A percentile compares a stretch with the other conserved stretches of the same genome.
These are phyloP conservation scores for Anguilla pacifica DNA, from an alignment of 2,797 vertebrate genomes.

Conservation along the genomic window DNA sequence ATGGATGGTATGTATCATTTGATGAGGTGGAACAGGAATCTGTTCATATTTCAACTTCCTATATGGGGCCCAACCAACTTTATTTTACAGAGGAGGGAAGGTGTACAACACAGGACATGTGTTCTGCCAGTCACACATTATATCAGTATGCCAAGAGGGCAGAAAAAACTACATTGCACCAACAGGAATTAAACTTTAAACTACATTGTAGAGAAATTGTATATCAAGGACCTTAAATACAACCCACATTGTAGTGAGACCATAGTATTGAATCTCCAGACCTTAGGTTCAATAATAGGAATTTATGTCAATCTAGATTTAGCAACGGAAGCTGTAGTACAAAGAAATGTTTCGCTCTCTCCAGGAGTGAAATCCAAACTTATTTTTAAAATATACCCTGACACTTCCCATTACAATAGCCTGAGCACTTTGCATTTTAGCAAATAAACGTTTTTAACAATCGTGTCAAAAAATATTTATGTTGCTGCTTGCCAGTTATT, in stretches of 20 bases:
- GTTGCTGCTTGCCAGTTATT: too few relatives aligned
- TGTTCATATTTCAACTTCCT: not conserved
- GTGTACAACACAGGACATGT: too few relatives aligned
- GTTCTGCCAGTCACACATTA: not conserved
- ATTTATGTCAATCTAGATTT: not conserved
- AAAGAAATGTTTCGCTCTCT: conserved; percentile 6
- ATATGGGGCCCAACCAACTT: not conserved
- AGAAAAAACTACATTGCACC: not conserved
- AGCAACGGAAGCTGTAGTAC: not conserved
- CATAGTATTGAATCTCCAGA: too few relatives aligned
- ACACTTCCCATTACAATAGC: too few relatives aligned
- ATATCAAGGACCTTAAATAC: too few relatives aligned
- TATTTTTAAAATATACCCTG: too few relatives aligned
- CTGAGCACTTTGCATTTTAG: too few relatives aligned
- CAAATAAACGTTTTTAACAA: too few relatives aligned
- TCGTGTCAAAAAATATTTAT: too few relatives aligned
- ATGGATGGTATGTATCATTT: not conserved
- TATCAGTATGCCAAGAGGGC: not conserved
- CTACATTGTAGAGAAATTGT: not conserved
- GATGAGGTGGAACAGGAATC: not conserved
- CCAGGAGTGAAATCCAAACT: not conserved
- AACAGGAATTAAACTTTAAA: not conserved
- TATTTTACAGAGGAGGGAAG: not conserved
- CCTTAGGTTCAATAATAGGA: too few relatives aligned
- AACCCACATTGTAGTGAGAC: too few relatives aligned